phyloP scores from a whole-genome alignment of 2,797 vertebrate species.

The Notolepis coatsorum region DNA sequence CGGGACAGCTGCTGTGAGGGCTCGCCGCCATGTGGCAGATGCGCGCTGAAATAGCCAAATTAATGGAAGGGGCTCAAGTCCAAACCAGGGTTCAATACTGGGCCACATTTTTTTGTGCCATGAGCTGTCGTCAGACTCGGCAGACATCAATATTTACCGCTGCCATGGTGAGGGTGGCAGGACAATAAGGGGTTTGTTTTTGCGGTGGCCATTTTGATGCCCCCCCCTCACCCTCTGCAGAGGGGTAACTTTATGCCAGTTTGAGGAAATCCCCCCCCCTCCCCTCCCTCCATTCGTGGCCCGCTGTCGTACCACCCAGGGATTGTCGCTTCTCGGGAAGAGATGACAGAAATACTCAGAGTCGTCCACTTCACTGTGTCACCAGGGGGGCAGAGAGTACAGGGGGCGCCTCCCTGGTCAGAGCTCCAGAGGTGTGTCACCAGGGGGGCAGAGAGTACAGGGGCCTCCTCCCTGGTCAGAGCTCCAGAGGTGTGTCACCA shows the following conservation, averaged over 20 bases:
- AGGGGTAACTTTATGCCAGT: slow-evolving; percentile 1
- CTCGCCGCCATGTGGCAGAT: slow-evolving; percentile 58
- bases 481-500: too few species aligned
- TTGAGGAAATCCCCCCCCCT: slow-evolving; percentile 3
- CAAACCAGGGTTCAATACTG: slow-evolving; percentile 66
- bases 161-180: slow-evolving; percentile 56
- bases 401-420: too few species aligned
- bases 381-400: neutral
- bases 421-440: too few species aligned
- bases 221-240: neutral
- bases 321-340: slow-evolving; percentile 5
- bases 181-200: neutral
- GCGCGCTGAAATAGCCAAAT: slow-evolving; percentile 73
- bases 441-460: too few species aligned
- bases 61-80: slow-evolving; percentile 74
- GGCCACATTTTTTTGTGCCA: slow-evolving; percentile 60
- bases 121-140: slow-evolving; percentile 57
- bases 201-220: slow-evolving; percentile 18
- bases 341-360: neutral
- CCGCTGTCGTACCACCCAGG: neutral
- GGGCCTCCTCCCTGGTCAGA: too few species aligned
- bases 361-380: neutral
- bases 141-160: slow-evolving; percentile 75
- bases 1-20: slow-evolving; percentile 69
- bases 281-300: neutral